phyloP scores from a whole-genome alignment of 2,113 vertebrate species.

The Anser brachyrhynchus region DNA sequence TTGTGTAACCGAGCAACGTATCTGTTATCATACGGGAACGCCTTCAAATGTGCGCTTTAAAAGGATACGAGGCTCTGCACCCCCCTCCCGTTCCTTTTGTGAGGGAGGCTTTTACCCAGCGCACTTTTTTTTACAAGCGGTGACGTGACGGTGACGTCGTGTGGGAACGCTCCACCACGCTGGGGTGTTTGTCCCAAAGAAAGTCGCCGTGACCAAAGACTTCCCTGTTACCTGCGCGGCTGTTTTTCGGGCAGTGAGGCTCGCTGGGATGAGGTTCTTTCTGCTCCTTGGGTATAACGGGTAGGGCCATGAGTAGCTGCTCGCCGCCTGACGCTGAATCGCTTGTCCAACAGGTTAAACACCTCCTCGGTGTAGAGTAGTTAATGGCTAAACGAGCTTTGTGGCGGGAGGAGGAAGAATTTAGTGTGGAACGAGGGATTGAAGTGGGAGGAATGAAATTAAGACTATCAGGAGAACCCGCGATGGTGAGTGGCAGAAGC shows the following conservation, averaged over 20 bases:
- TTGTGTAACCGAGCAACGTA: background rate
- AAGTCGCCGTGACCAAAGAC: background rate
- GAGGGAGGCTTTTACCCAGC: background rate
- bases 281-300: background rate
- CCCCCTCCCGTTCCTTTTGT: background rate
- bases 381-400: slow-evolving; percentile 37
- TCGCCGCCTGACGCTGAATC: background rate
- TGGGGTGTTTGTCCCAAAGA: accelerated
- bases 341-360: slow-evolving; percentile 58
- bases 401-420: slow-evolving; percentile 53
- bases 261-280: background rate
- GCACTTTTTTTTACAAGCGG: background rate
- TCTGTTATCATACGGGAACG: background rate
- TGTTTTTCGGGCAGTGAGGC: background rate
- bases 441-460: slow-evolving; percentile 38
- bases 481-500: slow-evolving; percentile 58
- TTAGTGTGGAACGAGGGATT: slow-evolving; percentile 57
- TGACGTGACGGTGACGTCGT: accelerated
- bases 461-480: slow-evolving; percentile 1
- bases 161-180: accelerated
- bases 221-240: background rate
- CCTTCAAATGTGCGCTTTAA: background rate
- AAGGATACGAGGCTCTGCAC: background rate
- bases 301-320: background rate
- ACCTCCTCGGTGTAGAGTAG: slow-evolving; percentile 31